Conservation (phyloP, 2,888 invertebrate genomes). For the Aplocera efformata region DNA sequence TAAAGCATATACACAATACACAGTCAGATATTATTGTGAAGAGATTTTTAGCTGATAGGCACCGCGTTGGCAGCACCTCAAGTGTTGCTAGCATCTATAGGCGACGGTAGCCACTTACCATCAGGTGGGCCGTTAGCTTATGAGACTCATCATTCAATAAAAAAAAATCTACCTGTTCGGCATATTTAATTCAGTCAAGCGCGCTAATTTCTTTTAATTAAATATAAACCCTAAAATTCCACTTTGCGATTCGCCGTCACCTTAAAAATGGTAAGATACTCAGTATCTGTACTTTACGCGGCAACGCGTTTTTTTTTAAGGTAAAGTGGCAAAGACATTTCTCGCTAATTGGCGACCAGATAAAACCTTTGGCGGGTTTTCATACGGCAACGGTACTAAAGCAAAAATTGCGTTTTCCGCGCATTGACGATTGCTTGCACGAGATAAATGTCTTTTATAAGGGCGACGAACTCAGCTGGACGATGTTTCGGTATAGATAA, state of each 20-base stretch:
- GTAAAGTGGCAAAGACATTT: conserved; percentile 29
- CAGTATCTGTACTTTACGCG: conserved; percentile 17
- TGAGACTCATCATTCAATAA: too few relatives aligned
- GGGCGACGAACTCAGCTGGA: conserved; percentile 36
- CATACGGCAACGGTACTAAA: conserved; percentile 24
- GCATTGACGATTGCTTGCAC: conserved; percentile 34
- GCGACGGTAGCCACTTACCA: too few relatives aligned
- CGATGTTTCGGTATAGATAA: conserved; percentile 18
- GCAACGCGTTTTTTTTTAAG: conserved; percentile 11
- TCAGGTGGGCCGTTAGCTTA: too few relatives aligned
- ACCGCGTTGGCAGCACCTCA: too few relatives aligned
- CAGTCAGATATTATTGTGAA: too few relatives aligned
- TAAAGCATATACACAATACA: too few relatives aligned
- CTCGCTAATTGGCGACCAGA: conserved; percentile 43
- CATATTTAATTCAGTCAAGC: conserved; percentile 2
- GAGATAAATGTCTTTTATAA: conserved; percentile 24
- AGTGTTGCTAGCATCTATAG: too few relatives aligned
- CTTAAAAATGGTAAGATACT: conserved; percentile 6
- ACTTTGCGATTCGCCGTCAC: conserved; percentile 1
- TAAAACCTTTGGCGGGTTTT: conserved; percentile 39
- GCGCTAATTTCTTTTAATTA: background rate
- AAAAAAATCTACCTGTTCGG: background rate
- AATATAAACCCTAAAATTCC: background rate
- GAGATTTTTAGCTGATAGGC: too few relatives aligned
- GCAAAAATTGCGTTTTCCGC: conserved; percentile 26